Conservation (phyloP, 2,888 invertebrate genomes). For the Leucania comma region DNA sequence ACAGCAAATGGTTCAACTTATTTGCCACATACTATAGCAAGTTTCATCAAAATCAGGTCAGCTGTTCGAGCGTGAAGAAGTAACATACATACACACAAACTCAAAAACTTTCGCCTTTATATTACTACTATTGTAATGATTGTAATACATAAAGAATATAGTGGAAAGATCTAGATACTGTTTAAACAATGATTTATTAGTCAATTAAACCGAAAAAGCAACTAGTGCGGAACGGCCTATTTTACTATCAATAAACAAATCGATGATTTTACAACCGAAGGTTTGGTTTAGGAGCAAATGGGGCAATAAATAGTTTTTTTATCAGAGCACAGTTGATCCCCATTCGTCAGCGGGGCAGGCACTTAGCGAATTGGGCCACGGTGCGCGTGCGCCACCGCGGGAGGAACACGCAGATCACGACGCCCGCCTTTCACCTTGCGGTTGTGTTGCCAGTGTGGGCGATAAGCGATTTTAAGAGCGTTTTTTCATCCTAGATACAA, state of each 20-base stretch:
- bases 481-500: background rate
- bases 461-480: conserved; percentile 35
- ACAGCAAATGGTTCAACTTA: no score
- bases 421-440: conserved; percentile 79
- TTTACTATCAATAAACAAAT: conserved; percentile 71
- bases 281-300: conserved; percentile 65
- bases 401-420: conserved; percentile 67
- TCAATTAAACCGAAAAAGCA: conserved; percentile 54
- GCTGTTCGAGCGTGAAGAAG: no score
- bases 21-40: no score
- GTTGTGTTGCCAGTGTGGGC: conserved; percentile 41
- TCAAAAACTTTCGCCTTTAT: no score
- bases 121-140: no score
- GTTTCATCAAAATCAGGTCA: no score
- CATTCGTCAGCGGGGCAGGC: conserved; percentile 80
- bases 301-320: conserved; percentile 71
- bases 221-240: conserved; percentile 54
- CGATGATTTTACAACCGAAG: conserved; percentile 60
- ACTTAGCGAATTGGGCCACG: conserved; percentile 80
- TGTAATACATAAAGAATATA: conserved; percentile 1
- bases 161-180: conserved; percentile 18
- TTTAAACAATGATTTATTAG: conserved; percentile 44
- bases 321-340: conserved; percentile 74
- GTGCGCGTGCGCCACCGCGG: conserved; percentile 72
- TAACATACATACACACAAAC: no score